Conservation (phyloP, 1,140 invertebrate genomes). For the Bilobella aurantiaca region DNA sequence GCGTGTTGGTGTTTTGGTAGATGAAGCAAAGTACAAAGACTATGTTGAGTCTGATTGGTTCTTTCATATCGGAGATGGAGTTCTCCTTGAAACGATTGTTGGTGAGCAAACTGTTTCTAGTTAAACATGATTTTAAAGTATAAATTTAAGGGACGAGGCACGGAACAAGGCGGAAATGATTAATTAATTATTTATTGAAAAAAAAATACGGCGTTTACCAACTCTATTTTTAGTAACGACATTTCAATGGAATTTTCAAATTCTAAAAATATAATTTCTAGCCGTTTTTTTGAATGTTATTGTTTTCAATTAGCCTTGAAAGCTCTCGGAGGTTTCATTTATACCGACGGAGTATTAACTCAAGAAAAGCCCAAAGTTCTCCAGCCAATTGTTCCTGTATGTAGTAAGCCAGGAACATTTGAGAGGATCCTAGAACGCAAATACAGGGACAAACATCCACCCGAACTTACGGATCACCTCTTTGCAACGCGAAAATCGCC, state of each 20-base stretch:
- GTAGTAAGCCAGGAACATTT: neutral
- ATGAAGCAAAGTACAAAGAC: neutral
- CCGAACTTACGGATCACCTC: neutral
- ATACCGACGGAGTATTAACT: neutral
- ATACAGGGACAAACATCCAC: neutral
- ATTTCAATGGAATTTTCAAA: no score
- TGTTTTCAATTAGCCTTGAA: constrained; percentile 1
- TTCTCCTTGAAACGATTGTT: neutral
- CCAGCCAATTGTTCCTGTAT: neutral
- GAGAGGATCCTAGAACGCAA: neutral
- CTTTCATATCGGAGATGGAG: constrained; percentile 2
- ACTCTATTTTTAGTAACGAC: no score
- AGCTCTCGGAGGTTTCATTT: neutral
- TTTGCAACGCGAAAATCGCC: neutral
- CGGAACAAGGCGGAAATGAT: no score
- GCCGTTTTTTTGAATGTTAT: neutral
- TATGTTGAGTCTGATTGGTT: neutral
- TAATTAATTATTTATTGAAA: no score
- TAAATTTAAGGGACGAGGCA: neutral
- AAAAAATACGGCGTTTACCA: no score
- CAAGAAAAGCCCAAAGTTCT: neutral
- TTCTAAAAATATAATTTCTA: neutral
- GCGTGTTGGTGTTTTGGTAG: neutral
- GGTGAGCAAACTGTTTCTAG: neutral
- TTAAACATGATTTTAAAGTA: neutral